A percentile compares a stretch with the other conserved stretches of the same genome.
These are phyloP conservation scores for Thecophora atra DNA, from an alignment of 2,888 invertebrate genomes.

Conservation along the genomic window DNA sequence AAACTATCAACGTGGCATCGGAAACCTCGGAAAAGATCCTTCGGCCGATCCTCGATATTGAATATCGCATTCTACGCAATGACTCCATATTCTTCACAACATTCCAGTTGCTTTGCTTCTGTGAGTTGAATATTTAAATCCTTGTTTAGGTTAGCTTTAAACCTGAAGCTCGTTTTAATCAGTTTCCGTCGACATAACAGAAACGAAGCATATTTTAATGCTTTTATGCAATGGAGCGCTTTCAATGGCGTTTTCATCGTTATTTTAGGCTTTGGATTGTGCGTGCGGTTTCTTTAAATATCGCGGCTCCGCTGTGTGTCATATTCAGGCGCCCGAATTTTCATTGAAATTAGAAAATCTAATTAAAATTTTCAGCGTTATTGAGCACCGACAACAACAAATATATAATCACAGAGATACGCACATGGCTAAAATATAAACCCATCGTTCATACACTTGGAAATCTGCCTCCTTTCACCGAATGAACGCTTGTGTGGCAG, in stretches of 20 bases:
- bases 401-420: neutral
- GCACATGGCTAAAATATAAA: neutral
- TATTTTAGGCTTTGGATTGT: neutral
- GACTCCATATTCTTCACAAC: too few relatives aligned
- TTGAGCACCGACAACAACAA: slow-evolving; percentile 16
- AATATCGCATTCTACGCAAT: too few relatives aligned
- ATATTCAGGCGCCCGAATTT: neutral
- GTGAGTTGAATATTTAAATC: too few relatives aligned
- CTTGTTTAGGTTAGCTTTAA: too few relatives aligned
- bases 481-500: neutral
- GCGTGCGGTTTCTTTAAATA: neutral
- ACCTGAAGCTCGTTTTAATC: neutral
- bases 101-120: too few relatives aligned
- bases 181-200: neutral
- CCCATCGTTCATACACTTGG: neutral
- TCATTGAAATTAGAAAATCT: slow-evolving; percentile 19
- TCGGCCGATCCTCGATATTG: too few relatives aligned
- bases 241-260: neutral
- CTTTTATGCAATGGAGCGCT: neutral
- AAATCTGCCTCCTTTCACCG: neutral
- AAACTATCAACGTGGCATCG: too few relatives aligned
- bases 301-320: neutral
- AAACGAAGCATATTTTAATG: neutral
- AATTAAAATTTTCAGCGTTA: slow-evolving; percentile 35
- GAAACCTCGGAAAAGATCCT: too few relatives aligned